Conservation (phyloP, 2,888 invertebrate genomes). For the Xanthia icteritia region DNA sequence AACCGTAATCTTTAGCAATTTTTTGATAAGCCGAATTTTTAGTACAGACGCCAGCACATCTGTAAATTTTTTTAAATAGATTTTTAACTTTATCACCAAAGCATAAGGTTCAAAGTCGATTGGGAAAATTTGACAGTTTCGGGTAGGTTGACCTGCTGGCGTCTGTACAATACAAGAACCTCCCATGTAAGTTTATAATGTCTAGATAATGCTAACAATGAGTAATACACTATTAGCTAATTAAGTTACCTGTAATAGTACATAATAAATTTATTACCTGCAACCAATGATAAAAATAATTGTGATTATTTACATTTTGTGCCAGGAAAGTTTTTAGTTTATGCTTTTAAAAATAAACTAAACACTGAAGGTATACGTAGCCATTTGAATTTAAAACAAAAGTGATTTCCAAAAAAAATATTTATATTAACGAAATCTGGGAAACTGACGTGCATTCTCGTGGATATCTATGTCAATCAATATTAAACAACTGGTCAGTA, state of each 20-base stretch:
- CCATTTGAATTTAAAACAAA: constrained; percentile 32
- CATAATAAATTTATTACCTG: background rate
- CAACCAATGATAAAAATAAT: background rate
- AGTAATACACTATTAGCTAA: constrained; percentile 8
- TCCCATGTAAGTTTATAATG: background rate
- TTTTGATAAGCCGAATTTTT: constrained; percentile 22
- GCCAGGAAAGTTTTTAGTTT: background rate
- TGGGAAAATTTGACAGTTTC: too few species aligned
- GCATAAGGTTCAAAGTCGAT: too few species aligned
- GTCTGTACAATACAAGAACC: too few species aligned
- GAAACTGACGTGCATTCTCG: constrained; percentile 31
- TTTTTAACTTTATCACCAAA: too few species aligned
- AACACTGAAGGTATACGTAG: background rate
- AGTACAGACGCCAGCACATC: too few species aligned
- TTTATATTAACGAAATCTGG: constrained; percentile 8
- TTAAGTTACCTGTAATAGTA: background rate
- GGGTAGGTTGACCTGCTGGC: too few species aligned
- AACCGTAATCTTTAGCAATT: background rate
- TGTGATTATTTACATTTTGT: background rate
- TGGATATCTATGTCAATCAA: constrained; percentile 42
- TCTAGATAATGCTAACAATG: constrained; percentile 20
- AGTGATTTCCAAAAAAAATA: constrained; percentile 3
- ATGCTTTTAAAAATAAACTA: background rate
- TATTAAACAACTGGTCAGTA: constrained; percentile 59
- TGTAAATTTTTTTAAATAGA: too few species aligned